Evolutionary conservation across 1,140 invertebrate species (phyloP).

Genomic region (Papilio polyxenes): DNA sequence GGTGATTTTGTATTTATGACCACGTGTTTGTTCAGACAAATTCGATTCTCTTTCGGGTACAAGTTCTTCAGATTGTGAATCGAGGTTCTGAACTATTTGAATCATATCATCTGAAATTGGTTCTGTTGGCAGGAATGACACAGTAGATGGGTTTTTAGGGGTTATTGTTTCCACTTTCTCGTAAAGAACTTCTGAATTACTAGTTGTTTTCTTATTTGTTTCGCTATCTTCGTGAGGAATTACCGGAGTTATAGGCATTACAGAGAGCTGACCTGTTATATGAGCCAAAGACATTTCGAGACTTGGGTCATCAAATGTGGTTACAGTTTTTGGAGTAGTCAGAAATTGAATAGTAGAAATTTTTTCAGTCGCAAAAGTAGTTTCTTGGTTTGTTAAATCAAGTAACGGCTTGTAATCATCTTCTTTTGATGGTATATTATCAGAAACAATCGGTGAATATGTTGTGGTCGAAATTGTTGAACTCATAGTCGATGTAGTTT

Average conservation of each 20-base stretch:
- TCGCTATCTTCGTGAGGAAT: slow-evolving; percentile 59
- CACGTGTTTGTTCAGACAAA: slow-evolving; percentile 57
- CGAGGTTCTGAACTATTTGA: slow-evolving; percentile 69
- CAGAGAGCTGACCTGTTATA: slow-evolving; percentile 77
- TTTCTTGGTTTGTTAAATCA: slow-evolving; percentile 43
- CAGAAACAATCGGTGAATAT: slow-evolving; percentile 37
- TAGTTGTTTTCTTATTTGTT: slow-evolving; percentile 46
- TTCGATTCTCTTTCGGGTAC: slow-evolving; percentile 48
- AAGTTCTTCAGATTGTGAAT: slow-evolving; percentile 65
- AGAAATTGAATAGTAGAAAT: slow-evolving; percentile 50
- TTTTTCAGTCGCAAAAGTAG: slow-evolving; percentile 54
- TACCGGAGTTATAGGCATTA: slow-evolving; percentile 72
- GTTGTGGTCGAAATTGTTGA: slow-evolving; percentile 47
- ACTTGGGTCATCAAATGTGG: slow-evolving; percentile 73
- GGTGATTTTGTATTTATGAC: slow-evolving; percentile 44
- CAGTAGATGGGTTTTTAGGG: slow-evolving; percentile 63
- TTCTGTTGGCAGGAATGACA: slow-evolving; percentile 52
- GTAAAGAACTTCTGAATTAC: slow-evolving; percentile 53
- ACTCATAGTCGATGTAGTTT: slow-evolving; percentile 48
- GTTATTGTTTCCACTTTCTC: slow-evolving; percentile 73
- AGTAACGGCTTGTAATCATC: not conserved
- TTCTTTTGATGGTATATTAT: slow-evolving; percentile 37
- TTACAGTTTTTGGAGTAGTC: slow-evolving; percentile 60
- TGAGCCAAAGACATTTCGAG: slow-evolving; percentile 78
- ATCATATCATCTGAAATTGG: slow-evolving; percentile 67